Percentiles rank a stretch among this genome's conserved stretches.
Evolutionary conservation across 2,113 vertebrate genomes (phyloP).

Genomic region (Pipra filicauda): DNA sequence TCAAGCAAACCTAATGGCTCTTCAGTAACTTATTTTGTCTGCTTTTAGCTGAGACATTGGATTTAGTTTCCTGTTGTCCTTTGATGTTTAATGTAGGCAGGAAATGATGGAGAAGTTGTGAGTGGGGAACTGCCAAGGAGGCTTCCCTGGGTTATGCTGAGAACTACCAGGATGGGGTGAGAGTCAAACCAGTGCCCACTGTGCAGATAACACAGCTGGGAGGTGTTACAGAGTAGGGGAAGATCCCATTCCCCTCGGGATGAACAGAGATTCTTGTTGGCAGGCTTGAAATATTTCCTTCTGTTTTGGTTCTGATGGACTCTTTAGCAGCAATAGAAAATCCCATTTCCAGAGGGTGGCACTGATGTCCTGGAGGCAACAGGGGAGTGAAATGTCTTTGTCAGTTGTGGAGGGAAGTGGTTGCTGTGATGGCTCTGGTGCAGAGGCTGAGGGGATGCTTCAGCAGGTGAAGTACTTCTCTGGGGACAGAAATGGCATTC

Average conservation of each 20-base stretch:
- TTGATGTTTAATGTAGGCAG: slow-evolving; percentile 2
- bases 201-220: neutral
- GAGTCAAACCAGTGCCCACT: neutral
- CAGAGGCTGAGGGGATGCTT: neutral
- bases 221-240: neutral
- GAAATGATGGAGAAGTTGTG: neutral
- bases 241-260: neutral
- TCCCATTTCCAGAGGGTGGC: neutral
- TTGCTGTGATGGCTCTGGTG: neutral
- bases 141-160: neutral
- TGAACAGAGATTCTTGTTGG: neutral
- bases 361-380: neutral
- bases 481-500: neutral
- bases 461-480: neutral
- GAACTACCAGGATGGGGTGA: neutral
- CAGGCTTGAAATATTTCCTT: neutral
- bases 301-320: neutral
- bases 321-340: neutral
- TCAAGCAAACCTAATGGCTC: neutral
- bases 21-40: neutral
- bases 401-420: neutral
- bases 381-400: neutral
- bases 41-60: neutral
- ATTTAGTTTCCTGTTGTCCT: neutral
- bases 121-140: neutral